Evolutionary conservation across 2,888 invertebrate genomes (phyloP), one percentile per base, ranked within the genome.

Genomic region (Xestia xanthographa): DNA sequence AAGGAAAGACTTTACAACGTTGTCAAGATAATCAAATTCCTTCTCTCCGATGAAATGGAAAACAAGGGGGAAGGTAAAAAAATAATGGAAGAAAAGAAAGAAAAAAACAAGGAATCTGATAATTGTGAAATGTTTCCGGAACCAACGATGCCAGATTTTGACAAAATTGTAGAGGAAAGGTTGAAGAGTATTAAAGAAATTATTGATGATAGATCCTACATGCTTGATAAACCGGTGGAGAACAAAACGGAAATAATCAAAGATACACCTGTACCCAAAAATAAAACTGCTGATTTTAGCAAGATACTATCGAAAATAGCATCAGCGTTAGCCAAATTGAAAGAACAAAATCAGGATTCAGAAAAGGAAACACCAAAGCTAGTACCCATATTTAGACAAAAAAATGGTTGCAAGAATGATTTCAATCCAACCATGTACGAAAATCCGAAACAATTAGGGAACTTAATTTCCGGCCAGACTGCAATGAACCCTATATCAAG

Each of bases 1-100:
- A 88, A 89, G 75, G 89, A 89, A 53, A 87, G 77, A 70, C 86
- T 91, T 0, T 79, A 77, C 0, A 88, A 90, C n/a, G 80, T 88
- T 9, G 66, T 85, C 0, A 90, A 87, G 62, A 73, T 89, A 22
- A 67, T 90, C 0, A 90, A 90, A 72, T 77, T 72, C 17, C 79
- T 90, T 11, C 78, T 91, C 3, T 70, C 86, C 3, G 88, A 90
- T 20, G 91, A 84, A 67, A 70, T 53, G 1, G 78, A 81, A 14
- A 76, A 77, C 6, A 72, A 80, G 0, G 26, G 12, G 14, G 75
- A 75, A 11, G 3, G 4, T 12, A 26, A 22, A 58, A 73, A 78
- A 38, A 29, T 43, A 0, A 34, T 50, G 0, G 58, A 77, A 65
- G 69, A 81, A 63, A 12, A 38, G 1, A 67, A 78, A 56, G 71